phyloP scores from a whole-genome alignment of 2,797 vertebrate species.

The Psittacula echo region DNA sequence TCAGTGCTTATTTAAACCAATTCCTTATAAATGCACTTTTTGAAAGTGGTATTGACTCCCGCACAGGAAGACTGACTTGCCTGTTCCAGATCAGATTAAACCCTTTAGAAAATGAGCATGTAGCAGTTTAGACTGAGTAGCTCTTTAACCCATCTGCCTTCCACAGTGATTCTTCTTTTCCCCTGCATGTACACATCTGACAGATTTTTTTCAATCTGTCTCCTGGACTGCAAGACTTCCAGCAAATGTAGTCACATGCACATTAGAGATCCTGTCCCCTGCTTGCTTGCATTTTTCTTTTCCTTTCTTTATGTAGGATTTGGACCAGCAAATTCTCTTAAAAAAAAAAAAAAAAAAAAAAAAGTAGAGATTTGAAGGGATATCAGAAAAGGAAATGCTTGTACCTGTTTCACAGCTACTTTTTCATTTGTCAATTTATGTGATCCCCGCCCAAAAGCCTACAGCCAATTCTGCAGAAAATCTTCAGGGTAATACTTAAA shows the following conservation, averaged over 20 bases:
- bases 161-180: not conserved
- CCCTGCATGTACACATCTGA: not conserved
- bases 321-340: not conserved
- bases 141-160: slow-evolving; percentile 16
- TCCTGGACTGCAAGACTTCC: not conserved
- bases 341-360: not conserved
- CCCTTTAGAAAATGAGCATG: not conserved
- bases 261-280: not conserved
- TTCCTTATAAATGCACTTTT: not conserved
- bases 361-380: not conserved
- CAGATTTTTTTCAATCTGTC: not conserved
- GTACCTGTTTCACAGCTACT: not conserved
- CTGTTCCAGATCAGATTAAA: not conserved
- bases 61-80: not conserved
- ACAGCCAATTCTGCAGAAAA: not conserved
- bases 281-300: not conserved
- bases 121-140: not conserved
- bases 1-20: not conserved
- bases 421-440: not conserved
- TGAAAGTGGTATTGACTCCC: not conserved
- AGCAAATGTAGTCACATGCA: not conserved
- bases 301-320: not conserved
- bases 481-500: not conserved
- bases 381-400: not conserved
- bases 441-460: not conserved